Evolutionary conservation across 1,140 invertebrate species (phyloP), one percentile per base, ranked within the genome.

Genomic region (Melipona quadrifasciata): DNA sequence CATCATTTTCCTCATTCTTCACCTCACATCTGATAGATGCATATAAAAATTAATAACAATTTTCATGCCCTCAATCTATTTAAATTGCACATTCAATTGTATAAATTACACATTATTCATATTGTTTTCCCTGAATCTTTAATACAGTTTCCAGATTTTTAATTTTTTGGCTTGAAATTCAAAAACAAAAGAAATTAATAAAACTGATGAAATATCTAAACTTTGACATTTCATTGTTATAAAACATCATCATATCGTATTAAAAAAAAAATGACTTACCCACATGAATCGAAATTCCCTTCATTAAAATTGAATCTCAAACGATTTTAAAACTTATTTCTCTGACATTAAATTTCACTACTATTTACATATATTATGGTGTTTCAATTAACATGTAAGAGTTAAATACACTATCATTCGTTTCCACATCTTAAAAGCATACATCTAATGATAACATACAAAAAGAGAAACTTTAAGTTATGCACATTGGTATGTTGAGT

Each of bases 391-490:
- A 16, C 39, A 5, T 64, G 34, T 61, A 51, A 53, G 24, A 47
- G 53, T 55, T 12, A 16, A 8, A n/a, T 57, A 51, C n/a, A 58
- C 27, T 4, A 27, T 68, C 55, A 61, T 79, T 84, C 76, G 57
- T 84, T 84, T 64, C 55, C 82, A 84, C 21, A 76, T 84, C 67
- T 79, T 84, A 84, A 84, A 83, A 70, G 21, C 65, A 78, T 19
- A 51, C 65, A 16, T 19, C 11, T 61, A 31, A 6, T 0, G 5
- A 16, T 78, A 70, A 19, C 1, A 21, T 24, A 4, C n/a, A 19
- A 82, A 68, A 27, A 19, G 34, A 72, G 17, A 47, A 51, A 75
- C 24, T 76, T 39, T 19, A 21, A 58, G n/a, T 71, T 34, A 34
- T 27, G 55, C 5, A 11, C 27, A 10, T 47, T 11, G 19, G 61